Base-by-base conservation (phyloP, 2,888 invertebrate genomes). In the Melinopterus prodromus region DNA sequence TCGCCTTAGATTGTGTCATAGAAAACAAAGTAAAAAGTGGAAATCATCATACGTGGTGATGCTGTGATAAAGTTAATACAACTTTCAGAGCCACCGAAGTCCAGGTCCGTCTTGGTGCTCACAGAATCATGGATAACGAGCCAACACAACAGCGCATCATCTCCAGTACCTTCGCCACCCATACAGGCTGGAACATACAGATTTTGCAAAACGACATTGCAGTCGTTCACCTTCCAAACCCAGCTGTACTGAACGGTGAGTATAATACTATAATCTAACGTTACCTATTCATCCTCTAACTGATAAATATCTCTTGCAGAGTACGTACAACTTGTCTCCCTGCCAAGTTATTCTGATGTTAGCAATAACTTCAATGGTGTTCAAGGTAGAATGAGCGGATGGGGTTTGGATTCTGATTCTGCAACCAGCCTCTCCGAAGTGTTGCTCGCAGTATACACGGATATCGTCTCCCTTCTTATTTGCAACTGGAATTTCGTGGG, bases 401-500 rank as follows among this genome's bases (percentile, higher is more conserved):
- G 91, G 91, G 91, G 91, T 7, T 88, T 88, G 71, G 87, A 87
- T 35, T 82, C 84, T 38, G 88, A 89, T 79, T 69, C 2, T 7
- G 16, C 37, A 9, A 26, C 69, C 6, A 16, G 16, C 7, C 16
- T 74, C 69, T 75, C 36, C 38, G 75, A 74, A 76, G 74, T n/a
- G 6, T 75, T 78, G 6, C 69, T 53, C 14, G 15, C 69, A 26
- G 69, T 75, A n/a, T 14, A 75, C 12, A 35, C 70, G 7, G 53
- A n/a, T 69, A 26, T 80, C 16, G 69, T 78, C 36, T 26, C 38
- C 26, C 71, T 74, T 26, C 6, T 70, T 16, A 72, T 38, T 16
- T 92, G 92, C 83, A 90, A 90, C 83, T 85, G 84, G 3, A 87
- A 87, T 77, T 91, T 89, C 83, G 85, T 88, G 0, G 86, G 90